Evolutionary conservation across 2,113 vertebrate genomes (phyloP).

Genomic region (Pelecanoides urinatrix): DNA sequence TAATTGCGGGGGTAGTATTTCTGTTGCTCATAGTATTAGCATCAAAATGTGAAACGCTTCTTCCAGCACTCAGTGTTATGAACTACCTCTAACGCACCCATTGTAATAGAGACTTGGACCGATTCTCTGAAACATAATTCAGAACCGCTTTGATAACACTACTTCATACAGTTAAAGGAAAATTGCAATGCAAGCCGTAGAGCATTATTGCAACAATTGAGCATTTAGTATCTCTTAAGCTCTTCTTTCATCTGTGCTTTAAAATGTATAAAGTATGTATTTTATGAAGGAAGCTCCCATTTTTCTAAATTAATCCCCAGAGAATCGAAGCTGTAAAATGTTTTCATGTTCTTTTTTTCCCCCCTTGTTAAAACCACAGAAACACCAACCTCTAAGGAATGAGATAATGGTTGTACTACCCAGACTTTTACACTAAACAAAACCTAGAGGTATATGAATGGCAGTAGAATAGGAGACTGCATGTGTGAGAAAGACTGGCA

Average conservation of each 20-base stretch:
- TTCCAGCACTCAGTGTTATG: neutral
- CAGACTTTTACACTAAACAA: conserved; percentile 47
- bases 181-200: neutral
- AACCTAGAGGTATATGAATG: conserved; percentile 44
- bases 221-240: neutral
- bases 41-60: neutral
- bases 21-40: neutral
- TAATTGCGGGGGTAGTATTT: neutral
- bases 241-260: conserved; percentile 2
- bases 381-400: conserved; percentile 42
- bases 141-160: neutral
- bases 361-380: conserved; percentile 54
- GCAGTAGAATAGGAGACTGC: conserved; percentile 61
- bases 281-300: conserved; percentile 33
- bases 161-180: neutral
- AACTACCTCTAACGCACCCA: neutral
- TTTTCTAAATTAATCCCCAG: neutral
- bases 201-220: neutral
- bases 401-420: conserved; percentile 38
- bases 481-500: conserved; percentile 52
- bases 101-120: neutral
- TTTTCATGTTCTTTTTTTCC: conserved; percentile 47
- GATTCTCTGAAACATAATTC: neutral
- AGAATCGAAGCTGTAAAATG: conserved; percentile 18
- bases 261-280: neutral